Base-by-base conservation (phyloP, 2,888 invertebrate genomes). In the Malthinus flaveolus region DNA sequence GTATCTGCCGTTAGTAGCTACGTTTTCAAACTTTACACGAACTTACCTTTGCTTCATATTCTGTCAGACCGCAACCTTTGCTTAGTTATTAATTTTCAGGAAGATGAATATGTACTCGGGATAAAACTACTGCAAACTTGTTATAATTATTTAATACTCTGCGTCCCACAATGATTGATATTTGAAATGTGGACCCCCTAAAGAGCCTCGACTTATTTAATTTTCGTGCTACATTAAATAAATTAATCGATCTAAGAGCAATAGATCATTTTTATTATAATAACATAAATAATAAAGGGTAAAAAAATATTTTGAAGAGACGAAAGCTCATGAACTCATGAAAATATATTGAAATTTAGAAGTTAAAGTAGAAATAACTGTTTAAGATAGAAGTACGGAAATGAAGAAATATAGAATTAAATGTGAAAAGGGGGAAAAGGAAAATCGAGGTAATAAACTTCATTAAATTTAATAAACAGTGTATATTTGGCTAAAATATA, bases 381-480 rank as follows among this genome's bases (percentile, higher is more conserved):
- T 56, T 59, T 48, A 59, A 56, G 55, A 59, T 59, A 46, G 55
- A 56, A 59, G 50, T 32, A 31, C 39, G 59, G 50, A 56, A 60
- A 60, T 53, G 60, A 56, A 60, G 60, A 56, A 60, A 56, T 56
- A 56, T 56, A 56, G 52, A 60, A 61, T 56, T 57, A 61, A n/a
- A 57, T 52, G 57, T 15, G 61, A 49, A 57, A 52, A 56, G 50
- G 52, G 56, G 61, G 56, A 52, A 56, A 60, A 59, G 42, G 61
- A 61, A 61, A 61, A 61, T 61, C 61, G 55, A 57, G 57, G 61
- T 61, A 61, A 61, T 61, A 61, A 57, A 61, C 53, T 57, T 61
- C 61, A 61, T 61, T 61, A 61, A 61, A 61, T 61, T 61, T 61
- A 61, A 61, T 61, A 61, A 56, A 61, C 60, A 61, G 60, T 48